Evolutionary conservation across 2,888 invertebrate species (phyloP).

Genomic region (Furcula furcula): DNA sequence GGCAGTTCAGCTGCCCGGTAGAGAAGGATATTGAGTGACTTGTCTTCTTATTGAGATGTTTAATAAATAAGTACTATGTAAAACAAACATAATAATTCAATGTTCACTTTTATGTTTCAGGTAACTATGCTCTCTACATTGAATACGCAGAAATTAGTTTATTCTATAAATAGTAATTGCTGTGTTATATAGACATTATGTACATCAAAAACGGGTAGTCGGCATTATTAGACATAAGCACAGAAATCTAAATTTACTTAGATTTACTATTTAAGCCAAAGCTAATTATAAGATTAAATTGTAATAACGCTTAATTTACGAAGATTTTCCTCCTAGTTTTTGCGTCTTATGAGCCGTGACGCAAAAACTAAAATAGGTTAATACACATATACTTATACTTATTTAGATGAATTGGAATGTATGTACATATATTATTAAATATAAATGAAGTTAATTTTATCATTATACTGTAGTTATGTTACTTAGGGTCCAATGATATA

Average conservation of each 20-base stretch:
- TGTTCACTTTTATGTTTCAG: constrained; percentile 32
- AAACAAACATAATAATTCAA: background rate
- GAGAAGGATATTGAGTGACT: no score
- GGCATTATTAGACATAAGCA: constrained; percentile 11
- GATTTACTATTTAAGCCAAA: constrained; percentile 10
- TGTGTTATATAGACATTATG: constrained; percentile 3
- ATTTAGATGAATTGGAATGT: constrained; percentile 10
- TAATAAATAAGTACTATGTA: background rate
- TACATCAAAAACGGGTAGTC: constrained; percentile 5
- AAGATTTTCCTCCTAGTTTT: constrained; percentile 43
- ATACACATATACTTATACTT: constrained; percentile 14
- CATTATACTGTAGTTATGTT: constrained; percentile 26
- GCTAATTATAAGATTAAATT: constrained; percentile 4
- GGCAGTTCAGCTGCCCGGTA: no score
- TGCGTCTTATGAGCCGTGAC: constrained; percentile 71
- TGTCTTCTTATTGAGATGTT: no score
- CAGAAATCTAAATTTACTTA: no score
- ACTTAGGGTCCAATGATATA: constrained; percentile 46
- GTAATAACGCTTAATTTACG: background rate
- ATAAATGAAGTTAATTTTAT: constrained; percentile 7
- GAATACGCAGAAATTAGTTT: constrained; percentile 20
- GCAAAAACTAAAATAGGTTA: constrained; percentile 47
- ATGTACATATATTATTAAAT: constrained; percentile 7
- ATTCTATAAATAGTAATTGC: constrained; percentile 14
- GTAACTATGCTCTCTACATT: constrained; percentile 44